Conservation (phyloP, 2,797 vertebrate species). For the Sphaeramia orbicularis region DNA sequence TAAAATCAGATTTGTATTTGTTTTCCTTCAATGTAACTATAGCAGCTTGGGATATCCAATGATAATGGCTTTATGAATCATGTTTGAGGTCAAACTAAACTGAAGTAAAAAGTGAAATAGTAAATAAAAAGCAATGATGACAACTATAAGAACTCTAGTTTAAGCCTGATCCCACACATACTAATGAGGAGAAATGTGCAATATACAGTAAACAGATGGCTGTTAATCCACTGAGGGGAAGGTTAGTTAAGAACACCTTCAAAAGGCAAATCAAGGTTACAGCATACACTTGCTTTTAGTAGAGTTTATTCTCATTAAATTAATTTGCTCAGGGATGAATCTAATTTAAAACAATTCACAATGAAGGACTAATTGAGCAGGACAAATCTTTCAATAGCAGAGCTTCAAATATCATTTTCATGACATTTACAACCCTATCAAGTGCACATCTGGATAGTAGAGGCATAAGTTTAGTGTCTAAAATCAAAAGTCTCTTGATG, state of each 20-base stretch:
- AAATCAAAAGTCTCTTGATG: too few species aligned
- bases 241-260: conserved; percentile 23
- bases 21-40: too few species aligned
- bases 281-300: conserved; percentile 7
- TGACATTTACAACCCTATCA: background rate
- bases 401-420: background rate
- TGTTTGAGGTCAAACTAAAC: too few species aligned
- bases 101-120: too few species aligned
- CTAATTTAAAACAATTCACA: background rate
- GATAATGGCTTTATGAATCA: too few species aligned
- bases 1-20: too few species aligned
- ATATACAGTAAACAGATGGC: conserved; percentile 52
- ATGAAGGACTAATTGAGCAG: too few species aligned
- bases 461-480: background rate
- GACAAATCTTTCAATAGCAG: background rate
- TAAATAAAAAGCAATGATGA: too few species aligned
- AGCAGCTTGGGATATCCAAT: too few species aligned
- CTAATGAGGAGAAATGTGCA: conserved; percentile 34
- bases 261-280: conserved; percentile 24
- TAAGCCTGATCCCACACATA: background rate
- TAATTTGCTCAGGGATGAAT: conserved; percentile 4
- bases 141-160: too few species aligned
- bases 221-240: conserved; percentile 39
- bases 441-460: background rate
- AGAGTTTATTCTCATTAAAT: conserved; percentile 20